Percentiles rank a stretch among this genome's conserved stretches.
Conservation (phyloP, 2,888 invertebrate genomes). For the Ashinkailepas kermadecensis region DNA sequence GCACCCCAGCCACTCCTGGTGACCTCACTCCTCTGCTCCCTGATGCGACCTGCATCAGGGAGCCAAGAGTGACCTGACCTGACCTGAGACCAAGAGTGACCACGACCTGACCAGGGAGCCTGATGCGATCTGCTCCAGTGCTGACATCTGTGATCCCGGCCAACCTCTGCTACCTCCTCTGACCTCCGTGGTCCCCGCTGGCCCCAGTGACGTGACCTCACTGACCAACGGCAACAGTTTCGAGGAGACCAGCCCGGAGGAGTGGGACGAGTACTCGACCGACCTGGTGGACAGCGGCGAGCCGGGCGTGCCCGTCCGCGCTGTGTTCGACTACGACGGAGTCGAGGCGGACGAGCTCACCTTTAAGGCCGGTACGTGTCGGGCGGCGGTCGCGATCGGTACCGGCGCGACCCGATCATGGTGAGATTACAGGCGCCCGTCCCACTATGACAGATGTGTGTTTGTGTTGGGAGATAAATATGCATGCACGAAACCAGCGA, state of each 20-base stretch:
- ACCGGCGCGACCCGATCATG: too few species aligned
- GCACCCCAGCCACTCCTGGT: too few species aligned
- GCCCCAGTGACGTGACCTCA: not conserved
- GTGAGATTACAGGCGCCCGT: too few species aligned
- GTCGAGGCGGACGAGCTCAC: constrained; percentile 95
- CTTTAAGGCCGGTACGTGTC: constrained; percentile 76
- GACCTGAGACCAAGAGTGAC: too few species aligned
- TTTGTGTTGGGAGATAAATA: too few species aligned
- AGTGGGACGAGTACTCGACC: constrained; percentile 55
- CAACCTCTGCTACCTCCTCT: not conserved
- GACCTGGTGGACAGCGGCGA: constrained; percentile 88
- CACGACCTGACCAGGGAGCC: too few species aligned
- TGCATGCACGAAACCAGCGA: too few species aligned
- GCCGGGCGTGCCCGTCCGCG: constrained; percentile 87
- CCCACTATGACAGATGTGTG: too few species aligned
- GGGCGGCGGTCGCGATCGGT: not conserved
- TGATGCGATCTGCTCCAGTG: too few species aligned
- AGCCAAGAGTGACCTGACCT: too few species aligned
- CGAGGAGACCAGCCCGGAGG: constrained; percentile 52
- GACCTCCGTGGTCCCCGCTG: not conserved
- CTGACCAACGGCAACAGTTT: not conserved
- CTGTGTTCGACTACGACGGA: constrained; percentile 92
- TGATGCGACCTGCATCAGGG: too few species aligned
- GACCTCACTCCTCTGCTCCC: too few species aligned
- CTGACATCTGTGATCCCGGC: not conserved